A percentile compares a stretch with the other conserved stretches of the same genome.
Evolutionary conservation across 1,140 invertebrate species (phyloP).

Genomic region (Drosophila kohkoa): DNA sequence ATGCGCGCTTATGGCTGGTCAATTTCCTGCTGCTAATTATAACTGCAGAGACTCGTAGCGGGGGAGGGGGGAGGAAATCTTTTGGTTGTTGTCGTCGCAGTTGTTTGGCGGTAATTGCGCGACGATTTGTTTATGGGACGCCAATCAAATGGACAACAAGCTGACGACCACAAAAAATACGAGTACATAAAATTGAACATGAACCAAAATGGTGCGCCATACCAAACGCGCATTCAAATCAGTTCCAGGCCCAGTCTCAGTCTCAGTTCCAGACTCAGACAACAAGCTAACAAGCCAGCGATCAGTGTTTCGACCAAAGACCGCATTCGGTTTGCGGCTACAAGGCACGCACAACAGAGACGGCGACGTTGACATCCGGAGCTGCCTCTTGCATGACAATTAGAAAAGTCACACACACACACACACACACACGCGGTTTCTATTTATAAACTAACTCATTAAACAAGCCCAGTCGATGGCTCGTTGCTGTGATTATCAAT

Average conservation of each 20-base stretch:
- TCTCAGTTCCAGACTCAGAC: conserved; percentile 45
- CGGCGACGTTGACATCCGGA: conserved; percentile 68
- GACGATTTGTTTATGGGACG: conserved; percentile 74
- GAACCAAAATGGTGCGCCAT: conserved; percentile 56
- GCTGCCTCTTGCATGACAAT: conserved; percentile 71
- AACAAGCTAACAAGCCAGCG: conserved; percentile 50
- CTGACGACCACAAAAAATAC: conserved; percentile 24
- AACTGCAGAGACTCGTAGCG: neutral
- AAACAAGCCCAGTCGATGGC: conserved; percentile 1
- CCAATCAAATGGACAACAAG: conserved; percentile 64
- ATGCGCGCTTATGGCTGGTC: conserved; percentile 36
- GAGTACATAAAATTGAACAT: conserved; percentile 41
- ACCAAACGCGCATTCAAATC: conserved; percentile 78
- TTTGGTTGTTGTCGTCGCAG: conserved; percentile 41
- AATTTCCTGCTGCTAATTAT: conserved; percentile 51
- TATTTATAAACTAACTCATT: conserved; percentile 43
- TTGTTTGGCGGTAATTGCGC: conserved; percentile 60
- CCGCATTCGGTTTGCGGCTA: conserved; percentile 48
- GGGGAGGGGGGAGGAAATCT: neutral
- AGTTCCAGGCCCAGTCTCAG: neutral
- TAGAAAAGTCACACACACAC: conserved; percentile 58
- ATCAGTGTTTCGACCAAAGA: conserved; percentile 26
- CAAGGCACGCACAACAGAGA: conserved; percentile 65
- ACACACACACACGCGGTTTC: conserved; percentile 23
- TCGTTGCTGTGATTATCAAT: conserved; percentile 27